phyloP scores from a whole-genome alignment of 2,797 vertebrate genomes.

The Psittacula derbiana region DNA sequence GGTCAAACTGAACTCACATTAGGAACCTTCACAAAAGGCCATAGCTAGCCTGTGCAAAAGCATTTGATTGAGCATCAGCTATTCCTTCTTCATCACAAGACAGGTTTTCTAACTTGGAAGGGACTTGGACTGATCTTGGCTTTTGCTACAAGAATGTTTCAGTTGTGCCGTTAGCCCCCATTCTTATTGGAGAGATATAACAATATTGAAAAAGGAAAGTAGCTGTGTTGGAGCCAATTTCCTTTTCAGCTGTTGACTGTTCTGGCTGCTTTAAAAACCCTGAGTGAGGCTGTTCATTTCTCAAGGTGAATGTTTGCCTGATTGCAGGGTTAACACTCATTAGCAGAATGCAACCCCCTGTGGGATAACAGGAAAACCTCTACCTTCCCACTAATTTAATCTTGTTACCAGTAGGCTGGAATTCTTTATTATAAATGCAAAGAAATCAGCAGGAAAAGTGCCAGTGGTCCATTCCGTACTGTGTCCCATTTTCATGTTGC shows the following conservation, averaged over 20 bases:
- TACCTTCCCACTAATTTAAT: neutral
- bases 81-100: neutral
- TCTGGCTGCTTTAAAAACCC: neutral
- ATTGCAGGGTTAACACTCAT: neutral
- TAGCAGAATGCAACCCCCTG: neutral
- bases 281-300: neutral
- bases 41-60: neutral
- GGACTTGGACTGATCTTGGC: neutral
- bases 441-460: neutral
- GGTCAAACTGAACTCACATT: neutral
- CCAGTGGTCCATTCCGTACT: neutral
- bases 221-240: neutral
- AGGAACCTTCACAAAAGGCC: neutral
- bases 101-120: neutral
- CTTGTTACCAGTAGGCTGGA: neutral
- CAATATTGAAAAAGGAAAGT: neutral
- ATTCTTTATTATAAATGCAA: neutral
- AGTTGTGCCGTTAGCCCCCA: neutral
- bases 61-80: neutral
- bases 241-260: neutral
- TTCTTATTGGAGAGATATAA: neutral
- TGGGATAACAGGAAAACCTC: neutral
- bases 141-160: neutral
- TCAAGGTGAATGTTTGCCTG: slow-evolving; percentile 25
- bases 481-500: neutral